phyloP scores from a whole-genome alignment of 1,140 invertebrate species.

The Nixonia krombeini region DNA sequence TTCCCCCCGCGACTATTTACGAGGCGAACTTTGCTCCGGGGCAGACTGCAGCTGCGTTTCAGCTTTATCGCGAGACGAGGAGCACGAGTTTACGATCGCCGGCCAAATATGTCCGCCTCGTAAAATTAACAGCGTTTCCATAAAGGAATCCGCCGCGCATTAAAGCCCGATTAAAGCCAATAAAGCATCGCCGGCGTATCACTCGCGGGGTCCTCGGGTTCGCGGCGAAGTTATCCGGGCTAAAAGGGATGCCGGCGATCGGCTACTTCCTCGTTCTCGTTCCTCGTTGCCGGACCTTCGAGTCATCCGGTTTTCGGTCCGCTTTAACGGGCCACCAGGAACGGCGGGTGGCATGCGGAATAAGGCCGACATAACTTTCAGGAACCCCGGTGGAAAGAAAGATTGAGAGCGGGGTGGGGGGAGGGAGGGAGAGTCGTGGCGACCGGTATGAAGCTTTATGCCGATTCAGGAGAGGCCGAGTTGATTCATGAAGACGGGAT shows the following conservation, averaged over 20 bases:
- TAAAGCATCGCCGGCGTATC: conserved; percentile 57
- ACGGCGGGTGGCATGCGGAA: conserved; percentile 24
- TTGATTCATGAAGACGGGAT: conserved; percentile 72
- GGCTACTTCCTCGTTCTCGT: too few relatives aligned
- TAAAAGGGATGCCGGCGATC: too few relatives aligned
- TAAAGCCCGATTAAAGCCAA: conserved; percentile 69
- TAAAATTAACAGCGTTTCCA: conserved; percentile 70
- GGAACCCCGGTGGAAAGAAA: too few relatives aligned
- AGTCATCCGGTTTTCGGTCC: conserved; percentile 31
- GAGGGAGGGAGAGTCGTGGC: conserved; percentile 33
- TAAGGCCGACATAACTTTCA: conserved; percentile 57
- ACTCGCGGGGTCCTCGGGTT: too few relatives aligned
- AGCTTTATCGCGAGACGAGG: conserved; percentile 66
- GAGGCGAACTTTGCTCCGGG: conserved; percentile 66
- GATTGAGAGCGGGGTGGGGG: too few relatives aligned
- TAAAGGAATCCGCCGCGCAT: conserved; percentile 63
- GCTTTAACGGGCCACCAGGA: conserved; percentile 48
- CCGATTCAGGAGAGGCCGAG: conserved; percentile 65
- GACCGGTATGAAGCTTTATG: conserved; percentile 64
- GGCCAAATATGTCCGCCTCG: conserved; percentile 68
- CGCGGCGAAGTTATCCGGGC: too few relatives aligned
- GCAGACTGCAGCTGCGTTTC: conserved; percentile 58
- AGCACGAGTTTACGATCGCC: conserved; percentile 69
- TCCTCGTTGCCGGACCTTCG: too few relatives aligned
- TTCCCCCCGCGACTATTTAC: too few relatives aligned